Conservation (phyloP, 53 echinoderm and acorn worm species). For the Arbacia lixula region DNA sequence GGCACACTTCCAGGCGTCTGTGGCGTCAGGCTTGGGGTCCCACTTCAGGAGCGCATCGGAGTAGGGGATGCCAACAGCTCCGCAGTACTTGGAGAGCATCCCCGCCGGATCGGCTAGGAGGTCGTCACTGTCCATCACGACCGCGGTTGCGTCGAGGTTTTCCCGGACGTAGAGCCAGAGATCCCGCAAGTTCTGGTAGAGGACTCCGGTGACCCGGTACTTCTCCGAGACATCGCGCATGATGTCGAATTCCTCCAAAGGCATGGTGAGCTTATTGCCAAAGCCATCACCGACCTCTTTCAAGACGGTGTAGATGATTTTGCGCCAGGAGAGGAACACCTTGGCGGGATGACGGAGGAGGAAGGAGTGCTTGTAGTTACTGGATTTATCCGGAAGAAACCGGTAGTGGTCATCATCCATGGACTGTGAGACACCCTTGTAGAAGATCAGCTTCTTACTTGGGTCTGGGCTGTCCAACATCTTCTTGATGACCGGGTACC, state of each 20-base stretch:
- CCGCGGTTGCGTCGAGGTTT: constrained; percentile 16
- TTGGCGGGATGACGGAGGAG: constrained; percentile 36
- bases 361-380: constrained; percentile 44
- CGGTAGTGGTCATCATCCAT: constrained; percentile 21
- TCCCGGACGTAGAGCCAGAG: constrained; percentile 29
- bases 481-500: constrained; percentile 8
- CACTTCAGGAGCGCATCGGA: constrained; percentile 3
- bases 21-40: constrained; percentile 20
- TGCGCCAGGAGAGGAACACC: constrained; percentile 29
- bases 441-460: constrained; percentile 27
- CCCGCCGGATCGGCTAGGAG: constrained; percentile 36
- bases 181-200: constrained; percentile 32
- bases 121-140: constrained; percentile 49
- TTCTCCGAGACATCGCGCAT: constrained; percentile 7
- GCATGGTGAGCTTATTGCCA: constrained; percentile 21
- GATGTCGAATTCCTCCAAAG: constrained; percentile 23
- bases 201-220: not conserved
- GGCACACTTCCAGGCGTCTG: constrained; percentile 32
- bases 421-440: constrained; percentile 16
- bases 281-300: constrained; percentile 2
- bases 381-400: constrained; percentile 47
- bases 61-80: constrained; percentile 39
- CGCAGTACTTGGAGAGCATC: constrained; percentile 50
- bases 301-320: constrained; percentile 18
- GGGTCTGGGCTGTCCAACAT: constrained; percentile 46